phyloP scores from a whole-genome alignment of 64 coral and sea anemone species.

The Anthopleura sola region DNA sequence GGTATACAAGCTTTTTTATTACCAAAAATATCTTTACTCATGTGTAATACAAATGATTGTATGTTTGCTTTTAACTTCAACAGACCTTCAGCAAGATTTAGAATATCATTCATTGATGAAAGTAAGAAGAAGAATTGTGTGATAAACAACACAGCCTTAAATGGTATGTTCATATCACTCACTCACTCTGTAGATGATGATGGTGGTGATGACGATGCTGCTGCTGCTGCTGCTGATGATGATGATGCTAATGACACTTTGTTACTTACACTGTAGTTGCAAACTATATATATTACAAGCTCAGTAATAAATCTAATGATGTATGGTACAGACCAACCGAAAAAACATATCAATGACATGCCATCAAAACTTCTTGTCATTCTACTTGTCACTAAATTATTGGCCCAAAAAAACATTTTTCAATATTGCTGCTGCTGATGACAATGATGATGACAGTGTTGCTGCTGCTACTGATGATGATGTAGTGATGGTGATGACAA shows the following conservation, averaged over 20 bases:
- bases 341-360: too few species aligned
- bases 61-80: not conserved
- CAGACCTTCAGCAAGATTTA: slow-evolving; percentile 58
- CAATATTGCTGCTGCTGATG: too few species aligned
- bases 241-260: too few species aligned
- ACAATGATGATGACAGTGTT: not conserved
- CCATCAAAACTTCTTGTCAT: too few species aligned
- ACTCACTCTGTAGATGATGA: not conserved
- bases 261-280: too few species aligned
- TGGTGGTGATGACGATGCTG: not conserved
- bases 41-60: not conserved
- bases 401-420: too few species aligned
- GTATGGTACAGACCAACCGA: too few species aligned
- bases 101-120: slow-evolving; percentile 38
- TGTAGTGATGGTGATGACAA: not conserved
- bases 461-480: not conserved
- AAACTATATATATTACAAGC: too few species aligned
- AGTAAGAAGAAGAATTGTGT: not conserved
- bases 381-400: too few species aligned
- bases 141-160: not conserved
- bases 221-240: not conserved
- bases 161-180: not conserved
- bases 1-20: slow-evolving; percentile 29
- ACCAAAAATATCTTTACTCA: not conserved
- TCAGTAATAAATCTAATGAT: too few species aligned